Base-by-base conservation (phyloP, 2,888 invertebrate genomes). In the Cataglyphis altisquamis region DNA sequence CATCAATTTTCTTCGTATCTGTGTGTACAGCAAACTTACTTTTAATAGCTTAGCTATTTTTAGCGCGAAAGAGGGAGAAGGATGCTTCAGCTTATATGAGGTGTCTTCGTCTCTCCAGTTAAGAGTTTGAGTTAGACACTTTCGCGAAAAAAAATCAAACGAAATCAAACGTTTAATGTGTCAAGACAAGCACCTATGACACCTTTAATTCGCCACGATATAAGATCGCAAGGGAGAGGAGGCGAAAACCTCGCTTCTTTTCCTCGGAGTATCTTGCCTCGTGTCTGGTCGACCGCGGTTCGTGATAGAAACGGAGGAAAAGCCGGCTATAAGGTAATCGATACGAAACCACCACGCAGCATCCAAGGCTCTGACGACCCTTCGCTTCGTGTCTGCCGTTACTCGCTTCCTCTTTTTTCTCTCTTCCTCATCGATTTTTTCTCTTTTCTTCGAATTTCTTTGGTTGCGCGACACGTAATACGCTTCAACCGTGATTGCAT, bases 281-380 rank as follows among this genome's bases (percentile, higher is more conserved):
- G 39, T 10, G 32, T 3, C 45, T 74, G 6, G 62, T 70, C 68
- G 85, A 83, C 82, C 52, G 78, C 45, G 83, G 80, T 6, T 32
- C 67, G 73, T 73, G 84, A 72, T 84, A 52, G 85, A 80, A 86
- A 90, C 77, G 68, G 77, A 63, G 73, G 88, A 87, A 78, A 88
- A 91, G 86, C 85, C 87, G 84, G 85, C 83, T 87, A 86, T 88
- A 89, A 89, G 88, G 86, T 91, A 90, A 92, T 92, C 92, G 91
- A 91, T 92, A 91, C 90, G 90, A 84, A 86, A 77, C 75, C 75
- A 74, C 41, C 64, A 90, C 88, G 87, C 89, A 89, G 77, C 85
- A 68, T 67, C 87, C 89, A 86, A 88, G 90, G 84, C 89, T 91
- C 90, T 88, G 90, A 88, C 88, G 86, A 89, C 84, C 84, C 82